A percentile compares a stretch with the other conserved stretches of the same genome.
Evolutionary conservation across 2,797 vertebrate genomes (phyloP).

Genomic region (Pampus argenteus): DNA sequence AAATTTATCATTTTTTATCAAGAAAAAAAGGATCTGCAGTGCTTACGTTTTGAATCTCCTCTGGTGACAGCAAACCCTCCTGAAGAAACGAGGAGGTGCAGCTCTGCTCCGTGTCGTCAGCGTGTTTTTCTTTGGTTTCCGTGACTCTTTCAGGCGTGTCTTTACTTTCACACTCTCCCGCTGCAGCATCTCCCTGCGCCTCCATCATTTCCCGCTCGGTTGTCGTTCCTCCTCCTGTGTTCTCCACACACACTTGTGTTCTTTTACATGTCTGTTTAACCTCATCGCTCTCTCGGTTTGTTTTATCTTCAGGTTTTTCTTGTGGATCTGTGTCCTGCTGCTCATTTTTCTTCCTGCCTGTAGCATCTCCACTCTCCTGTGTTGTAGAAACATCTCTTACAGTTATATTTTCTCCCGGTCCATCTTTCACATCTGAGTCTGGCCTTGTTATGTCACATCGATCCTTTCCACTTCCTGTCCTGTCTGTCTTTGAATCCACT

Average conservation of each 20-base stretch:
- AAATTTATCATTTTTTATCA: background rate
- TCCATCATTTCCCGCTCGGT: background rate
- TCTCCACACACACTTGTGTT: constrained; percentile 14
- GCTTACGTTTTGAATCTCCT: constrained; percentile 80
- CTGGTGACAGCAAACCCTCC: constrained; percentile 69
- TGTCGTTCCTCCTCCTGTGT: background rate
- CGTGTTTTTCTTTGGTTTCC: constrained; percentile 18
- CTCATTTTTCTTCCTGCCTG: constrained; percentile 2
- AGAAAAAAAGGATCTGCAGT: background rate
- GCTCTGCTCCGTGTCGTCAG: constrained; percentile 31
- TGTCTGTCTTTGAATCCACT: constrained; percentile 7
- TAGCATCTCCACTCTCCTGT: background rate
- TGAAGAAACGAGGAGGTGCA: constrained; percentile 24
- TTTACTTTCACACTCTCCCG: background rate
- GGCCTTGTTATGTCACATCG: too few species aligned
- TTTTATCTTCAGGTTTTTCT: background rate
- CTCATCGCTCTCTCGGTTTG: constrained; percentile 4
- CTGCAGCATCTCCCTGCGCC: background rate
- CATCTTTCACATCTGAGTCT: too few species aligned
- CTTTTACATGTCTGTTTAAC: background rate
- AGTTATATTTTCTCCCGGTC: background rate
- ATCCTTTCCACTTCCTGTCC: background rate
- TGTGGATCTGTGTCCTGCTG: background rate
- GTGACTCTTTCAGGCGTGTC: background rate
- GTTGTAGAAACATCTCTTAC: background rate